Evolutionary conservation across 2,888 invertebrate genomes (phyloP).

Genomic region (Leptinotarsa tumamoca): DNA sequence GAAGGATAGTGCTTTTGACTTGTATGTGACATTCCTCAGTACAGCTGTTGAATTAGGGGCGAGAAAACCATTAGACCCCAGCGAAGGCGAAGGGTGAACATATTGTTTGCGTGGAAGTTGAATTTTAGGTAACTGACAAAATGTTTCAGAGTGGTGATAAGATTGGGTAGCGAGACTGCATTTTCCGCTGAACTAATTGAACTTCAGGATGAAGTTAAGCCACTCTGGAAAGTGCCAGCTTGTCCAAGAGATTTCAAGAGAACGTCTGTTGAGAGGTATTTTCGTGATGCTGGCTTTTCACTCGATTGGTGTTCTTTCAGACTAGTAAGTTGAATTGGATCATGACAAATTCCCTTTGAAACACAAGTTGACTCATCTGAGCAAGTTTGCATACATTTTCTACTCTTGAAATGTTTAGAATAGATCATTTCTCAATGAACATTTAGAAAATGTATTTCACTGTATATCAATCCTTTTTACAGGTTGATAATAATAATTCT

Average conservation of each 20-base stretch:
- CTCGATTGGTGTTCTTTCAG: constrained; percentile 92
- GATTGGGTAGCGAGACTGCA: constrained; percentile 80
- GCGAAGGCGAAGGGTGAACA: constrained; percentile 85
- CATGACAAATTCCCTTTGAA: neutral
- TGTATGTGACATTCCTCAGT: constrained; percentile 86
- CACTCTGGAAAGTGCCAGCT: constrained; percentile 79
- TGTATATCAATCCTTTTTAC: neutral
- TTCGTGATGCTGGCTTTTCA: constrained; percentile 81
- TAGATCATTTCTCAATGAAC: neutral
- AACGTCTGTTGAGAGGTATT: constrained; percentile 86
- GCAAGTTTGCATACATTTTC: no score
- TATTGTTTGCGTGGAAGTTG: neutral
- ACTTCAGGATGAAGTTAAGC: constrained; percentile 84
- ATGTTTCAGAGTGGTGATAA: constrained; percentile 77
- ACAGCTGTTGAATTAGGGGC: constrained; percentile 89
- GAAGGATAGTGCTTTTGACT: constrained; percentile 79
- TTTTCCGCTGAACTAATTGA: constrained; percentile 79
- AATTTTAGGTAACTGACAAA: constrained; percentile 21
- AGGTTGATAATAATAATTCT: constrained; percentile 57
- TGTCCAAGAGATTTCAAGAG: constrained; percentile 87
- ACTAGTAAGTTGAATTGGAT: constrained; percentile 71
- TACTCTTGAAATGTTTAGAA: no score
- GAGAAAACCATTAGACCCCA: constrained; percentile 82
- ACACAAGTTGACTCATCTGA: neutral
- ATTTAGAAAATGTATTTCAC: no score